Conservation (phyloP, 2,888 invertebrate species). For the Urechis unicinctus region DNA sequence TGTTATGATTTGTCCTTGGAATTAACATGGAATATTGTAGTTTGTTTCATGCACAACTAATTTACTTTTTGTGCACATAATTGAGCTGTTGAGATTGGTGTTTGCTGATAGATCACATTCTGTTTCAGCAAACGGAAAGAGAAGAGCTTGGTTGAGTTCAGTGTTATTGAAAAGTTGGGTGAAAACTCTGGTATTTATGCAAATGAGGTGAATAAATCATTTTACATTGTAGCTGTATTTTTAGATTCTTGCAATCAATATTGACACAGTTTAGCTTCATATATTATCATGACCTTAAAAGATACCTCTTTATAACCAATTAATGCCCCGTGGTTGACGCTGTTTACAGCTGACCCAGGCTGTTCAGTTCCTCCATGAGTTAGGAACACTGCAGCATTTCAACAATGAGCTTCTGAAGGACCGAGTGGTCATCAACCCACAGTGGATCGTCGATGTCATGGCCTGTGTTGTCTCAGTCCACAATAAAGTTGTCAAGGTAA, state of each 20-base stretch:
- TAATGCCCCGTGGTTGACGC: not conserved
- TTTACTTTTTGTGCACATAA: slow-evolving; percentile 3
- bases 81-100: too few species aligned
- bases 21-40: too few species aligned
- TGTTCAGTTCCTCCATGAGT: slow-evolving; percentile 44
- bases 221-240: not conserved
- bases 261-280: too few species aligned
- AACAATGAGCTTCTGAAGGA: slow-evolving; percentile 39
- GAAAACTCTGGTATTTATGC: slow-evolving; percentile 20
- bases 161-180: slow-evolving; percentile 11
- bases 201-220: slow-evolving; percentile 11
- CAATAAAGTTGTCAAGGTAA: slow-evolving; percentile 37
- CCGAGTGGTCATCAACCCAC: slow-evolving; percentile 44
- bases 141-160: slow-evolving; percentile 15
- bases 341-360: slow-evolving; percentile 36
- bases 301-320: not conserved
- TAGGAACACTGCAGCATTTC: slow-evolving; percentile 48
- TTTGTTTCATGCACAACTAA: too few species aligned
- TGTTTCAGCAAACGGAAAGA: slow-evolving; percentile 13
- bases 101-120: too few species aligned
- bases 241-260: too few species aligned
- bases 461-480: slow-evolving; percentile 48
- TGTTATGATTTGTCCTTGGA: too few species aligned
- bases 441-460: slow-evolving; percentile 51
- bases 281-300: too few species aligned